Conservation (phyloP, 2,888 invertebrate genomes). For the Microdon myrmicae region DNA sequence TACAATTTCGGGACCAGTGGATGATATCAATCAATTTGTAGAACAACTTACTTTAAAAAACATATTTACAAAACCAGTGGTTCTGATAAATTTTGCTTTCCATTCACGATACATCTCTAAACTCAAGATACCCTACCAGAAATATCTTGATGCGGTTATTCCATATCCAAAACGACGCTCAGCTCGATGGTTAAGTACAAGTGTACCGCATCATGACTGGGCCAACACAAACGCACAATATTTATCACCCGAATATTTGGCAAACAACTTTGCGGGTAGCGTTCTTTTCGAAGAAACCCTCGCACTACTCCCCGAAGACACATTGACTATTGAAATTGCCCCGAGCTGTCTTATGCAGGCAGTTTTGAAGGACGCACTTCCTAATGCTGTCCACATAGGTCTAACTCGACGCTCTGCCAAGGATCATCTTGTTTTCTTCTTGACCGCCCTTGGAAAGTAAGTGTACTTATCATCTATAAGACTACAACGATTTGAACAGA, state of each 20-base stretch:
- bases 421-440: conserved; percentile 63
- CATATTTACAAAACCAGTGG: conserved; percentile 83
- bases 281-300: conserved; percentile 72
- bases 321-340: conserved; percentile 74
- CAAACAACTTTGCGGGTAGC: conserved; percentile 78
- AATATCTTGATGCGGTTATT: conserved; percentile 74
- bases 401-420: conserved; percentile 71
- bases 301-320: conserved; percentile 71
- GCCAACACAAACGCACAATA: conserved; percentile 72
- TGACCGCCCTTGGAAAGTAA: conserved; percentile 66
- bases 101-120: conserved; percentile 84
- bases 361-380: conserved; percentile 71
- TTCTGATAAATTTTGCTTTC: conserved; percentile 86
- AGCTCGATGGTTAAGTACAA: conserved; percentile 84
- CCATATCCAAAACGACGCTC: conserved; percentile 75
- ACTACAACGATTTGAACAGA: not conserved
- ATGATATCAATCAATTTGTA: conserved; percentile 74
- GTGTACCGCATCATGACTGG: conserved; percentile 79
- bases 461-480: conserved; percentile 53
- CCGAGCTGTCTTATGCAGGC: conserved; percentile 76
- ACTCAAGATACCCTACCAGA: conserved; percentile 73
- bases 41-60: conserved; percentile 74
- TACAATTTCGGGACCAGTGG: conserved; percentile 87
- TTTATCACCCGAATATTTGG: conserved; percentile 85
- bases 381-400: conserved; percentile 70